Base-by-base conservation (phyloP, 2,888 invertebrate genomes). In the Limenitis camilla region DNA sequence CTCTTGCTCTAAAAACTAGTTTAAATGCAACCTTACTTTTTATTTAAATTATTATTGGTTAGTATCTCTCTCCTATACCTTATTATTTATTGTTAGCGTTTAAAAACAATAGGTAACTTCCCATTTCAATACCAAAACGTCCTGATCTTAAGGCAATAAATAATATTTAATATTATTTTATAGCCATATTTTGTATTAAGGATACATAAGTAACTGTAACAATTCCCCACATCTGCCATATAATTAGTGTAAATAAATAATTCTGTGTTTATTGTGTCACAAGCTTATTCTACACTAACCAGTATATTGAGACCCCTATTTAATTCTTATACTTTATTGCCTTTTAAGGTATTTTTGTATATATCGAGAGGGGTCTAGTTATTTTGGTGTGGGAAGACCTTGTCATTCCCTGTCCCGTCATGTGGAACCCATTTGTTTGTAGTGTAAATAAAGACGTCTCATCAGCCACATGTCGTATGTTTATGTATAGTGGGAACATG, bases 401-500 rank as follows among this genome's bases (percentile, higher is more conserved):
- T 86, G 85, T 86, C 85, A 82, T 65, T 82, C 72, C 59, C 65
- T 71, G 74, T 69, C 76, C 74, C 80, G 79, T 76, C 85, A 86
- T 86, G 74, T 86, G 85, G 74, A 65, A 64, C 63, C 71, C 83
- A 81, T 81, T 86, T 82, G 84, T 81, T 76, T 77, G 74, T 71
- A 71, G 58, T 71, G 71, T 83, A 82, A 82, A 83, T 84, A 84
- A 78, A 79, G 78, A 60, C 63, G 71, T 70, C 70, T 66, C 69
- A 64, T 59, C 62, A 51, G 59, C 76, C 82, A 82, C 74, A 82
- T 82, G 82, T 63, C 63, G 65, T 33, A 19, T 19, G 46, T 60
- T 60, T 52, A 50, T 50, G 45, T 51, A 36, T 36, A n/a, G 9
- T 41, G 27, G 19, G 46, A 40, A 40, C 38, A 32, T 53, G 54